Conservation (phyloP, 1,140 invertebrate genomes). For the Calliopsis andreniformis region DNA sequence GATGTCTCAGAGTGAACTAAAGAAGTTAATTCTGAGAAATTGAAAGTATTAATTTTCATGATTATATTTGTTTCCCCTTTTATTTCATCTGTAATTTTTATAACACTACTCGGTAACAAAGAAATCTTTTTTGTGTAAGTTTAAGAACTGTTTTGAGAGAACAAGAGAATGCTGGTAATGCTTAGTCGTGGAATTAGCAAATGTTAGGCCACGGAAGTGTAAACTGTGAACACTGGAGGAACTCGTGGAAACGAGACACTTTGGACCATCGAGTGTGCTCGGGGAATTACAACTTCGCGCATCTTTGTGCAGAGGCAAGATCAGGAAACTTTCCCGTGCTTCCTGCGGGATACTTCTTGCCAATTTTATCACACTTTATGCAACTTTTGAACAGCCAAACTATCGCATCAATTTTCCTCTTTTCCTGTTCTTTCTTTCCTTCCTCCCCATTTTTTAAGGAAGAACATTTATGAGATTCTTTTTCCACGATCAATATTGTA, state of each 20-base stretch:
- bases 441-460: neutral
- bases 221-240: neutral
- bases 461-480: too few relatives aligned
- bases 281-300: constrained; percentile 18
- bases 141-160: too few relatives aligned
- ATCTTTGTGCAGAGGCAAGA: neutral
- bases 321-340: constrained; percentile 12
- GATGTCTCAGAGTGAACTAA: too few relatives aligned
- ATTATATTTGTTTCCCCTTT: too few relatives aligned
- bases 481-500: too few relatives aligned
- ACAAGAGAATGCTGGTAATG: neutral
- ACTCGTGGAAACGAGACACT: constrained; percentile 1
- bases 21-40: too few relatives aligned
- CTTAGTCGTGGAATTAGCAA: neutral
- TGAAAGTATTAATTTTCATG: too few relatives aligned
- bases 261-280: constrained; percentile 8
- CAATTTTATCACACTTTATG: neutral
- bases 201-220: neutral
- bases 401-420: neutral
- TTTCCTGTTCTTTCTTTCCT: too few relatives aligned
- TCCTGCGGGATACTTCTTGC: neutral
- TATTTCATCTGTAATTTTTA: too few relatives aligned
- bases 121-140: too few relatives aligned
- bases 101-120: too few relatives aligned
- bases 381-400: neutral